Percentiles rank a stretch among this genome's conserved stretches.
Conservation (phyloP, 1,140 invertebrate species). For the Panulirus ornatus region DNA sequence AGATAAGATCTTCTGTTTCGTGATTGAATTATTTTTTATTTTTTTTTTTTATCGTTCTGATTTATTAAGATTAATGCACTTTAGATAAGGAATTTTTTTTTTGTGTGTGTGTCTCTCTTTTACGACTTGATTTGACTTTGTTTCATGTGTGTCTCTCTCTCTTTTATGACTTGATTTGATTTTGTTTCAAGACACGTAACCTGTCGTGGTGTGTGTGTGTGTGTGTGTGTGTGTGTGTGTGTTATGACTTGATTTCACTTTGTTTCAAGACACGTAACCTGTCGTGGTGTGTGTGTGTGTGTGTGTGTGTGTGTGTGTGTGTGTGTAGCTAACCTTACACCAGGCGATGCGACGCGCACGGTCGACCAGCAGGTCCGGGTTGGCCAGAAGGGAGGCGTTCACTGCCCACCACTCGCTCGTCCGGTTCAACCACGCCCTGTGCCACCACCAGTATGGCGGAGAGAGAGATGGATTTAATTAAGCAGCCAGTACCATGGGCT, state of each 20-base stretch:
- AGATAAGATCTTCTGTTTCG: too few species aligned
- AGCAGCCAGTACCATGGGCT: not conserved
- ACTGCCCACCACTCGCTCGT: not conserved
- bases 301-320: not conserved
- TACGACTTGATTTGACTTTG: not conserved
- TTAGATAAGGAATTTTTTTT: not conserved
- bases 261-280: not conserved
- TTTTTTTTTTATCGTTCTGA: not conserved
- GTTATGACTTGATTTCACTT: too few species aligned
- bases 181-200: not conserved
- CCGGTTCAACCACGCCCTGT: not conserved
- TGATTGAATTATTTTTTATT: not conserved
- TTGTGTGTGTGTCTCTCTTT: too few species aligned
- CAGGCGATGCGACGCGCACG: conserved; percentile 12
- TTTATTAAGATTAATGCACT: not conserved
- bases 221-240: not conserved
- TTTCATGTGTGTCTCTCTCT: not conserved
- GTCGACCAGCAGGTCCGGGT: conserved; percentile 35
- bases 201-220: not conserved
- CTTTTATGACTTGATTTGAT: not conserved
- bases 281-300: not conserved
- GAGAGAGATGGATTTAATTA: not conserved
- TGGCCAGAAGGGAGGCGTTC: not conserved
- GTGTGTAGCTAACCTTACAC: conserved; percentile 36
- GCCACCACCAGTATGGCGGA: not conserved